Percentiles rank a stretch among this genome's conserved stretches.
Evolutionary conservation across 30 jellyfish, hydroid and myxozoan genomes (phyloP).

Genomic region (Aurelia aurita): DNA sequence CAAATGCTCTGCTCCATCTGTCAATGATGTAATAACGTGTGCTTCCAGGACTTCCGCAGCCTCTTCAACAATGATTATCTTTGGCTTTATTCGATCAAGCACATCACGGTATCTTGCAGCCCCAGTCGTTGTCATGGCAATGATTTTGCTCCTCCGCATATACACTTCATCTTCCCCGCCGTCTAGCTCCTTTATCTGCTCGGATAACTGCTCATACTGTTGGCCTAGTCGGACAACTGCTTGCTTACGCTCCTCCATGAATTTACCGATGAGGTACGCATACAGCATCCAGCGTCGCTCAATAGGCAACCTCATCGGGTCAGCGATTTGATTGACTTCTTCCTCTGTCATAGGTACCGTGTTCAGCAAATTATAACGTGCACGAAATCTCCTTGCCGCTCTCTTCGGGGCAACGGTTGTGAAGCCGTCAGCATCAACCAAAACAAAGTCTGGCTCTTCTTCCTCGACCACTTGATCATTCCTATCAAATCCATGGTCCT

Average conservation of each 20-base stretch:
- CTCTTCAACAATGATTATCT: slow-evolving; percentile 84
- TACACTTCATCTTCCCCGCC: slow-evolving; percentile 63
- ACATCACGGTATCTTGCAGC: slow-evolving; percentile 79
- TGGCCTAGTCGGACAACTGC: slow-evolving; percentile 6
- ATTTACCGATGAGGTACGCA: slow-evolving; percentile 41
- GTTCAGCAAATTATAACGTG: slow-evolving; percentile 13
- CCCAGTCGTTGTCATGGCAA: slow-evolving; percentile 93
- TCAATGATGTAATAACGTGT: slow-evolving; percentile 78
- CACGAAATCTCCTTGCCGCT: slow-evolving; percentile 45
- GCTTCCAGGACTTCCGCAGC: slow-evolving; percentile 99
- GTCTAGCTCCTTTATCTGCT: slow-evolving; percentile 46
- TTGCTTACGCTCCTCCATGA: neutral
- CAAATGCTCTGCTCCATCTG: slow-evolving; percentile 75
- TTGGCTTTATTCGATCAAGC: slow-evolving; percentile 70
- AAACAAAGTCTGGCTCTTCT: slow-evolving; percentile 26
- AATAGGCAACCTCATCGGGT: slow-evolving; percentile 67
- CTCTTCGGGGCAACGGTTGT: slow-evolving; percentile 47
- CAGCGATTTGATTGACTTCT: slow-evolving; percentile 54
- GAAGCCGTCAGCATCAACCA: slow-evolving; percentile 74
- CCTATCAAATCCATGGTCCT: slow-evolving; percentile 13
- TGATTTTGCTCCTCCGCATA: slow-evolving; percentile 47
- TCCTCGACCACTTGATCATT: neutral
- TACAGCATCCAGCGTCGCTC: slow-evolving; percentile 79
- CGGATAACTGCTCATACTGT: slow-evolving; percentile 76
- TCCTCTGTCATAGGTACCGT: slow-evolving; percentile 54